Evolutionary conservation across 2,113 vertebrate genomes (phyloP).

Genomic region (Chaetops frenatus): DNA sequence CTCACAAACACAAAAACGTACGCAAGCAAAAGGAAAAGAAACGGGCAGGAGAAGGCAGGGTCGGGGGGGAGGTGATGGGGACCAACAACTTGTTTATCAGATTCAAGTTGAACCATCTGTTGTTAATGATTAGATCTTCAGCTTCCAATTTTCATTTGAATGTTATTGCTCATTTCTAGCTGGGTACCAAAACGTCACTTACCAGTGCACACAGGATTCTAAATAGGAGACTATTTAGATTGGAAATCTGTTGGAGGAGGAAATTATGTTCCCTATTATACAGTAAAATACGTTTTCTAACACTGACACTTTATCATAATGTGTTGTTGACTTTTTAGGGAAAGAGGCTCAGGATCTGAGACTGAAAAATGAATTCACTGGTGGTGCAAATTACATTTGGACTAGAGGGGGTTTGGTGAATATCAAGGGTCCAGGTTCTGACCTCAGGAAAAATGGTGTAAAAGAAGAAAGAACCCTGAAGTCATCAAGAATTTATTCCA

Average conservation of each 20-base stretch:
- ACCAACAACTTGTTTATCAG: slow-evolving; percentile 70
- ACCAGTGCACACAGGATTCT: slow-evolving; percentile 46
- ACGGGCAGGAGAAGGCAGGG: neutral
- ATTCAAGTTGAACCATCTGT: slow-evolving; percentile 74
- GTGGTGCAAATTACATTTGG: neutral
- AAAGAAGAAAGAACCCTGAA: neutral
- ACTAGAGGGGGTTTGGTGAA: neutral
- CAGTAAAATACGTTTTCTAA: slow-evolving; percentile 28
- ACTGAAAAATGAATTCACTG: neutral
- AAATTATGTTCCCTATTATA: slow-evolving; percentile 62
- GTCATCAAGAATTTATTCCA: neutral
- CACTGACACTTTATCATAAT: neutral
- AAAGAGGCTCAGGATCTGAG: slow-evolving; percentile 1
- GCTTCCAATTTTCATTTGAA: slow-evolving; percentile 77
- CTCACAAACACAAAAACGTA: neutral
- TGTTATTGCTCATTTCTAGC: slow-evolving; percentile 76
- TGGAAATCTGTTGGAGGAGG: slow-evolving; percentile 59
- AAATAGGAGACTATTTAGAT: slow-evolving; percentile 66
- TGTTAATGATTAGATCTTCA: slow-evolving; percentile 78
- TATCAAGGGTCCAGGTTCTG: neutral
- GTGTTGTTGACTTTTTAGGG: neutral
- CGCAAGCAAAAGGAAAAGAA: slow-evolving; percentile 3
- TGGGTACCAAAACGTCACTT: slow-evolving; percentile 43
- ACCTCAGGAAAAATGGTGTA: neutral
- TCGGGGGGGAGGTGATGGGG: neutral